A percentile compares a stretch with the other conserved stretches of the same genome.
Conservation (phyloP, 2,797 vertebrate species). For the Gorsachius magnificus region DNA sequence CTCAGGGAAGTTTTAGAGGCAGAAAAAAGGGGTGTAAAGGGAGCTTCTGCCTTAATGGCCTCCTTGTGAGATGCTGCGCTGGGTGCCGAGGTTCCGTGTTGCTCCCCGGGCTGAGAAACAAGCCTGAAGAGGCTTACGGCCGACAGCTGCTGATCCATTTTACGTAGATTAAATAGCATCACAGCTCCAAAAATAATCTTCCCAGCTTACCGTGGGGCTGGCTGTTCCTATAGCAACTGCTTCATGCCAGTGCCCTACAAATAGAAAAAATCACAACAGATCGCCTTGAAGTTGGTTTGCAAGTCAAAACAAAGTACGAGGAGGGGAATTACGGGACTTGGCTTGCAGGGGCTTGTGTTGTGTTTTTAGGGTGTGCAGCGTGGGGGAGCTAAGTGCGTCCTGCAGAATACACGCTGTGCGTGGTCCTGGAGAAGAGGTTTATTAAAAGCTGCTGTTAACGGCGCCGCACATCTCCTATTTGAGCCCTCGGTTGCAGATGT, state of each 20-base stretch:
- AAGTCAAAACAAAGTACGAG: background rate
- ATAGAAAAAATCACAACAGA: background rate
- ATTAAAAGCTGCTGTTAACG: background rate
- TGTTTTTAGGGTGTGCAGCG: background rate
- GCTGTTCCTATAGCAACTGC: constrained; percentile 67
- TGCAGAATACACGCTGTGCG: accelerated
- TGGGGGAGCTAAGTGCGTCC: background rate
- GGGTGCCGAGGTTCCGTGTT: background rate
- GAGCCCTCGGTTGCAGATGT: background rate
- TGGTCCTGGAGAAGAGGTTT: background rate
- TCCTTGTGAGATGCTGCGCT: background rate
- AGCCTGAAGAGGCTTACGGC: background rate
- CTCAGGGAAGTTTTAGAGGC: background rate
- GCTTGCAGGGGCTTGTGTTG: accelerated
- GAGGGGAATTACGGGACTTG: accelerated
- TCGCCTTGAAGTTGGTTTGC: too few species aligned
- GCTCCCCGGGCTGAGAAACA: background rate
- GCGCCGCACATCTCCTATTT: accelerated
- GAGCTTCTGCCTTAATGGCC: background rate
- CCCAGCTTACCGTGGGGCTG: background rate
- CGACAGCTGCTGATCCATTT: background rate
- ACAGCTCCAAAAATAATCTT: constrained; percentile 72
- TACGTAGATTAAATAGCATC: constrained; percentile 51
- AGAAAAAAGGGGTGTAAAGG: background rate
- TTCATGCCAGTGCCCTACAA: constrained; percentile 3